Percentiles rank a stretch among this genome's conserved stretches.
Evolutionary conservation across 2,113 vertebrate species (phyloP).

Genomic region (Psephotus haematonotus): DNA sequence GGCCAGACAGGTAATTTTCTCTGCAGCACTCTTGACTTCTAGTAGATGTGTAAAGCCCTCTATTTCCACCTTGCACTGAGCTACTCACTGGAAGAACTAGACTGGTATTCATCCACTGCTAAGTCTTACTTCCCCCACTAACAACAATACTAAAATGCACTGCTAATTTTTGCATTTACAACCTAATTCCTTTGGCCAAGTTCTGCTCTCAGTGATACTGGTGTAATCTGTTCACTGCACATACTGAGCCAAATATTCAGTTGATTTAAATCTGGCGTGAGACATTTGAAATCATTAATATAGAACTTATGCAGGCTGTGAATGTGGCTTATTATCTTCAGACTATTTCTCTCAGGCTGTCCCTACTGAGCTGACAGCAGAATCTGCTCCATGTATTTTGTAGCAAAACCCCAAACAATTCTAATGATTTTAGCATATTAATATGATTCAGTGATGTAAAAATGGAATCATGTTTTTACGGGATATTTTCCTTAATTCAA

Average conservation of each 20-base stretch:
- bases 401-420: neutral
- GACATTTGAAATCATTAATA: neutral
- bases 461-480: neutral
- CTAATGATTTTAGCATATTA: neutral
- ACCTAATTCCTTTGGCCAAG: neutral
- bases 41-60: neutral
- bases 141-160: neutral
- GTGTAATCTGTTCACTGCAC: neutral
- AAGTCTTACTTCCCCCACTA: neutral
- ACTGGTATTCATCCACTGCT: neutral
- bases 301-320: neutral
- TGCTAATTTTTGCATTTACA: neutral
- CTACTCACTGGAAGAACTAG: neutral
- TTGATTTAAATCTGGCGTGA: neutral
- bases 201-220: neutral
- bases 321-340: neutral
- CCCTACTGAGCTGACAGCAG: neutral
- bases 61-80: fast-evolving
- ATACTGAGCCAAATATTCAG: neutral
- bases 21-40: neutral
- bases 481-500: neutral
- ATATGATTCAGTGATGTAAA: neutral
- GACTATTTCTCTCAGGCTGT: neutral
- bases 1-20: neutral
- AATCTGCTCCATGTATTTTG: neutral